Evolutionary conservation across 2,797 vertebrate genomes (phyloP), one percentile per base, ranked within the genome.

Genomic region (Notoglanidium macrostoma): DNA sequence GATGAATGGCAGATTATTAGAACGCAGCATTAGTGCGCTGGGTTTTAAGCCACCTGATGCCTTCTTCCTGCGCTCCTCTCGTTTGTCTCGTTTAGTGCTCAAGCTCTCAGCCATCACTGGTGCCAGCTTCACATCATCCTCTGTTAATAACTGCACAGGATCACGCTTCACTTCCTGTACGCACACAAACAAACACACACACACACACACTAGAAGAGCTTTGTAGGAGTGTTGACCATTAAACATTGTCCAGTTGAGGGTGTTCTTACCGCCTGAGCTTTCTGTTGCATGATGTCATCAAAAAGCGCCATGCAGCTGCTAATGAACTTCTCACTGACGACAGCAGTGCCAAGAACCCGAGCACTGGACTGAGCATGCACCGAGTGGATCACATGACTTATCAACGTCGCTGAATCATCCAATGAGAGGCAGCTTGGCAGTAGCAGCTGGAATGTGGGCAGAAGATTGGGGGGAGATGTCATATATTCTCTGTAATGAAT

Each of bases 311-410:
- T 88, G 91, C 98, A 99, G 92, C 92, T 94, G 91, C 89, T 95
- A 91, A 99, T 92, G 94, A 99, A 99, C 89, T 97, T 98, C 92
- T 99, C 97, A 40, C 98, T 98, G 93, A 99, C 94, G 0, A 98
- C 97, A 14, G 97, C 92, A 0, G 97, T 97, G 88, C 96, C 95
- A 83, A 99, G 96, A 87, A 98, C 88, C 72, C 94, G 89, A 90
- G 95, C 94, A 17, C 96, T 94, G 4, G 96, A 93, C 86, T 95
- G 96, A 85, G 97, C 95, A 29, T 94, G 96, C 10, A 96, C 94
- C 90, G 95, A 94, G 91, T 97, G 97, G 96, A 98, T 96, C 49
- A 97, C 97, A 91, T 99, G 97, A 85, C 95, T 96, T 85, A 99
- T 96, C 91, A 99, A 92, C 86, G 98, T 97, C n/a, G 95, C 96